Evolutionary conservation across 2,888 invertebrate species (phyloP).

Genomic region (Hyppa rectilinea): DNA sequence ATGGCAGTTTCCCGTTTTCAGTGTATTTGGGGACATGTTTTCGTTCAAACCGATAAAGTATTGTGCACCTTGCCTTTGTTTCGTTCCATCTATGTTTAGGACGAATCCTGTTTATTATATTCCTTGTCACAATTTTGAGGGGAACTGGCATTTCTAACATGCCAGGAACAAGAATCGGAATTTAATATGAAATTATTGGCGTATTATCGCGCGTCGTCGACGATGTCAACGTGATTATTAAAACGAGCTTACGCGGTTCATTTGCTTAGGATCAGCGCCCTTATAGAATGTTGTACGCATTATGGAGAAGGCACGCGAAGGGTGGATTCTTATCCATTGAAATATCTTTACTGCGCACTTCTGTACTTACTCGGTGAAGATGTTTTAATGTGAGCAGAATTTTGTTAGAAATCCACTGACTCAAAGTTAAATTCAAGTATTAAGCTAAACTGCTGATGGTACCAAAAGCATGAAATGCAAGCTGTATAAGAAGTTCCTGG

Average conservation of each 20-base stretch:
- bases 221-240: conserved; percentile 39
- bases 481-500: not conserved
- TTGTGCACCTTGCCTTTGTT: conserved; percentile 31
- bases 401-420: not conserved
- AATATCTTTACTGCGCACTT: too few relatives aligned
- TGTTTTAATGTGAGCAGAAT: conserved; percentile 14
- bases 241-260: conserved; percentile 49
- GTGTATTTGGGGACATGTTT: conserved; percentile 49
- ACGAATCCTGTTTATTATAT: conserved; percentile 6
- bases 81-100: not conserved
- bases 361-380: conserved; percentile 3
- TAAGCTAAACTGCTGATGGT: not conserved
- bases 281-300: conserved; percentile 29
- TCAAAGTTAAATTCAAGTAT: conserved; percentile 4
- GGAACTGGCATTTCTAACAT: conserved; percentile 1
- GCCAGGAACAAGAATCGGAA: conserved; percentile 24
- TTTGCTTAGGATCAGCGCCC: conserved; percentile 32
- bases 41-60: conserved; percentile 41
- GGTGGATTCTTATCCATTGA: too few relatives aligned
- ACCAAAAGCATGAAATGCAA: not conserved
- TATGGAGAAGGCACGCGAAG: conserved; percentile 25
- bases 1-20: conserved; percentile 45
- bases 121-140: conserved; percentile 2
- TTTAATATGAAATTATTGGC: conserved; percentile 39
- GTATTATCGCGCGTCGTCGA: conserved; percentile 17